phyloP scores from a whole-genome alignment of 1,140 invertebrate genomes.

The Leptopilina boulardi region DNA sequence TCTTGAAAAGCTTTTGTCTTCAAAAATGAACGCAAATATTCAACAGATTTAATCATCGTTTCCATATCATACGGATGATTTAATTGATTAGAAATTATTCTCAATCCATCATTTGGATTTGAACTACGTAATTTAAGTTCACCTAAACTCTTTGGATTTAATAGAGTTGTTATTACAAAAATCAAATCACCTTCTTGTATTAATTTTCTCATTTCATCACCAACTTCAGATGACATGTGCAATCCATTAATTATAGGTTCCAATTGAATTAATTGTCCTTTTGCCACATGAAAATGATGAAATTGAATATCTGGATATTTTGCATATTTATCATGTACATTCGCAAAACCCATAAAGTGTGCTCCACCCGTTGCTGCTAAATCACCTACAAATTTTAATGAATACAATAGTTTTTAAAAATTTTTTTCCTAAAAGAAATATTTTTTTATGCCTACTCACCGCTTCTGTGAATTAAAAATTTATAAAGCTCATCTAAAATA shows the following conservation, averaged over 20 bases:
- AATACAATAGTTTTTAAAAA: no score
- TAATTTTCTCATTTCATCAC: conserved; percentile 49
- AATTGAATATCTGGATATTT: conserved; percentile 67
- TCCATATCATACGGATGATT: conserved; percentile 74
- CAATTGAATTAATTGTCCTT: conserved; percentile 39
- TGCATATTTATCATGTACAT: conserved; percentile 55
- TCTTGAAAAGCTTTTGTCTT: conserved; percentile 59
- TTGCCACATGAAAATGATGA: conserved; percentile 50
- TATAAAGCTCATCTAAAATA: conserved; percentile 54
- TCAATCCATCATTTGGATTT: conserved; percentile 80
- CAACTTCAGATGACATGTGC: conserved; percentile 47
- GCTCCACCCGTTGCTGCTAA: conserved; percentile 42
- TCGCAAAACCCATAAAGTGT: conserved; percentile 60
- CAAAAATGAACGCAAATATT: conserved; percentile 48
- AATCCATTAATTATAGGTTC: conserved; percentile 37
- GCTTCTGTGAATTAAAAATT: conserved; percentile 59
- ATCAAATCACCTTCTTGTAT: conserved; percentile 61
- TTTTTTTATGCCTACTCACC: conserved; percentile 49
- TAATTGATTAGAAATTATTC: conserved; percentile 85
- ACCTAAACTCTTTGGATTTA: conserved; percentile 78
- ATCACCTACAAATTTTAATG: conserved; percentile 24
- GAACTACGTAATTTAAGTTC: conserved; percentile 75
- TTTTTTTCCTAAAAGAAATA: conserved; percentile 34
- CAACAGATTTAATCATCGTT: conserved; percentile 56
- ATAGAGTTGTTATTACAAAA: conserved; percentile 59